phyloP scores from a whole-genome alignment of 1,140 invertebrate genomes.

The Mercenaria mercenaria region DNA sequence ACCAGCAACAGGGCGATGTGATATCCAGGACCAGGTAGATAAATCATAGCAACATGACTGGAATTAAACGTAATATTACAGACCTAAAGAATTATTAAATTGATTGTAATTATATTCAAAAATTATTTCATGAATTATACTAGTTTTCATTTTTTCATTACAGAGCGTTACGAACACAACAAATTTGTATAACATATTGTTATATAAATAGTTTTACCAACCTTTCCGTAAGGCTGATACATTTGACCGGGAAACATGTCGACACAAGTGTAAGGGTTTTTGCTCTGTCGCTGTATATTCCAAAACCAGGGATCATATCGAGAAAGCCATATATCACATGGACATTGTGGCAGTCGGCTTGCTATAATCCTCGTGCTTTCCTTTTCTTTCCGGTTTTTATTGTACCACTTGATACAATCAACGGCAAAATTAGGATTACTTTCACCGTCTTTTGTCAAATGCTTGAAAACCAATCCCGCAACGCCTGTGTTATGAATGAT shows the following conservation, averaged over 20 bases:
- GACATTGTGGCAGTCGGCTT: background rate
- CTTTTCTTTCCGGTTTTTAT: background rate
- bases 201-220: no score
- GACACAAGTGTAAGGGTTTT: background rate
- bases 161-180: no score
- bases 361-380: background rate
- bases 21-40: background rate
- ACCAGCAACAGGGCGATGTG: background rate
- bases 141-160: no score
- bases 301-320: conserved; percentile 34
- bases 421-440: background rate
- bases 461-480: background rate
- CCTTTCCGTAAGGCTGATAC: background rate
- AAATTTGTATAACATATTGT: no score
- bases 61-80: background rate
- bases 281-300: background rate
- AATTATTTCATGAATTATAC: no score
- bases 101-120: no score
- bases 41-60: background rate
- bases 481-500: no score
- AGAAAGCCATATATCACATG: conserved; percentile 5
- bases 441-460: background rate
- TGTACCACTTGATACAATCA: conserved; percentile 36
- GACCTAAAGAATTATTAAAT: no score
- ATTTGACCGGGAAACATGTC: conserved; percentile 1